Conservation (phyloP, 2,797 vertebrate genomes). For the Ctenopoma kingsleyae region DNA sequence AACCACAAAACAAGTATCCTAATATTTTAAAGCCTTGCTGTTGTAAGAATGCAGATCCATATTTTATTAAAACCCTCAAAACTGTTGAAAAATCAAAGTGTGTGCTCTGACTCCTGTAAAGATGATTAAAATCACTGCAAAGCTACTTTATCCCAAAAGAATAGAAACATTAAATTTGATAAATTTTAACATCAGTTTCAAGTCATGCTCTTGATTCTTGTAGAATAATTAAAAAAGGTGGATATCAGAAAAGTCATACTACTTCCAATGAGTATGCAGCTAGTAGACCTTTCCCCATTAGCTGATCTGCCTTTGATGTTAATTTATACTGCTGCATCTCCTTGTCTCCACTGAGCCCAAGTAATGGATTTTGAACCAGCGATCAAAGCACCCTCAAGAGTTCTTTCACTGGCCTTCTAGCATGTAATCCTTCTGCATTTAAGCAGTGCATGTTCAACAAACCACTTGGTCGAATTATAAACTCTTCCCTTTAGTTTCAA, state of each 20-base stretch:
- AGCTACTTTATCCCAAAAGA: constrained; percentile 33
- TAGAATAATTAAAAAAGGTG: constrained; percentile 53
- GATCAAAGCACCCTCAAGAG: constrained; percentile 69
- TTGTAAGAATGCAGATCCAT: neutral
- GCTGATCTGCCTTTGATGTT: constrained; percentile 75
- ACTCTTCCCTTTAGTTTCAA: constrained; percentile 24
- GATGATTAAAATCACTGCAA: constrained; percentile 20
- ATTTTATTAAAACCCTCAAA: neutral
- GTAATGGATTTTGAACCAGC: constrained; percentile 73
- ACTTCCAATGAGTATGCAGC: constrained; percentile 21
- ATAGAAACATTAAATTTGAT: constrained; percentile 26
- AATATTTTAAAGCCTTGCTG: neutral
- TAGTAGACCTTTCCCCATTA: constrained; percentile 55
- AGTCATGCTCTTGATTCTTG: constrained; percentile 36
- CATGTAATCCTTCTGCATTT: constrained; percentile 59
- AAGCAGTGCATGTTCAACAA: constrained; percentile 62
- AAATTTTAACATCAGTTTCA: constrained; percentile 39
- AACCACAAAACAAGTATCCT: neutral
- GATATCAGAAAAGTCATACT: constrained; percentile 33
- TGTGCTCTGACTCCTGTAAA: neutral
- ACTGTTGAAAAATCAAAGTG: neutral
- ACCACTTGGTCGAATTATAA: constrained; percentile 46
- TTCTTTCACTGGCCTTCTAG: constrained; percentile 42
- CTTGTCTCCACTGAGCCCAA: constrained; percentile 65
- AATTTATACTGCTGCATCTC: constrained; percentile 70